Evolutionary conservation across 2,888 invertebrate species (phyloP).

Genomic region (Perizoma affinitatum): DNA sequence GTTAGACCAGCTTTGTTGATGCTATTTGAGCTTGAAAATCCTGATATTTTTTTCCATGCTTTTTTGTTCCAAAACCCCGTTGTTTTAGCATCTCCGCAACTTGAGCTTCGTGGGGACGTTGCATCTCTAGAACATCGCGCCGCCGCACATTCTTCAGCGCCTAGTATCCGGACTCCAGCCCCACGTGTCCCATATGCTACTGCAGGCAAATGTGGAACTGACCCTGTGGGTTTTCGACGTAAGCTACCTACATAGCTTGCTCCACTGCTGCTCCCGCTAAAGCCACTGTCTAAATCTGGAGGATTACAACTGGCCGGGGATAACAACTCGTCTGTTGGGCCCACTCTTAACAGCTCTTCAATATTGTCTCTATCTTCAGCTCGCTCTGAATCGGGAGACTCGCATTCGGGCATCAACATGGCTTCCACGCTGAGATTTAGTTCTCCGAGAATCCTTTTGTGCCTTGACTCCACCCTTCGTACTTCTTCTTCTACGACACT

Average conservation of each 20-base stretch:
- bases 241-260: slow-evolving; percentile 91
- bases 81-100: slow-evolving; percentile 77
- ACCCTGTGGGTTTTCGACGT: slow-evolving; percentile 82
- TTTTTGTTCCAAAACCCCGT: slow-evolving; percentile 89
- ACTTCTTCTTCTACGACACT: slow-evolving; percentile 93
- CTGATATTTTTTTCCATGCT: slow-evolving; percentile 91
- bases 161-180: slow-evolving; percentile 76
- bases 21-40: slow-evolving; percentile 88
- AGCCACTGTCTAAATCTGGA: slow-evolving; percentile 91
- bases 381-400: slow-evolving; percentile 86
- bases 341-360: slow-evolving; percentile 87
- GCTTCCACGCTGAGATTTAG: slow-evolving; percentile 94
- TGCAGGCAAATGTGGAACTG: slow-evolving; percentile 79
- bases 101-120: slow-evolving; percentile 75
- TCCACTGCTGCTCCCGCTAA: slow-evolving; percentile 92
- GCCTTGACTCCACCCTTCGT: slow-evolving; percentile 91
- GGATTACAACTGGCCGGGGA: slow-evolving; percentile 87
- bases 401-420: slow-evolving; percentile 93
- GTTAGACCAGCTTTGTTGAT: slow-evolving; percentile 87
- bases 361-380: slow-evolving; percentile 86
- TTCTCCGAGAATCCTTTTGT: slow-evolving; percentile 92
- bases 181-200: slow-evolving; percentile 81
- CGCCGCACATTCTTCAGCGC: slow-evolving; percentile 70
- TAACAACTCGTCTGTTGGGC: slow-evolving; percentile 88
- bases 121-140: slow-evolving; percentile 70